Evolutionary conservation across 2,113 vertebrate species (phyloP), one percentile per base, ranked within the genome.

Genomic region (human (Homo sapiens)): DNA sequence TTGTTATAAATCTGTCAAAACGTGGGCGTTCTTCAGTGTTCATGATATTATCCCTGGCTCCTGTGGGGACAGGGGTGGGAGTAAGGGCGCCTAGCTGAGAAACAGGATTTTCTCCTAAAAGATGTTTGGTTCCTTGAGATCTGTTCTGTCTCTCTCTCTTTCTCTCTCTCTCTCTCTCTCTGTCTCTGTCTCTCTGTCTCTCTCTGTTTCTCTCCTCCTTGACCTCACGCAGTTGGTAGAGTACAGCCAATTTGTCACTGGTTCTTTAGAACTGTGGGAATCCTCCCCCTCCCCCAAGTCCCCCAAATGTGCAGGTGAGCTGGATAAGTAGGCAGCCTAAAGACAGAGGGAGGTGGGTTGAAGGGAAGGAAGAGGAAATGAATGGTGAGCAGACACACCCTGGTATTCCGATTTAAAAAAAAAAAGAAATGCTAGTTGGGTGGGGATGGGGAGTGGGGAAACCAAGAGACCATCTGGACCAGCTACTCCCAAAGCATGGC

Each of bases 61-160:
- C 89, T 52, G 35, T 0, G 0, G 45, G 79, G 48, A 55, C 52
- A 57, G n/a, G 35, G 40, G 10, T 92, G 50, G 50, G 95, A 50
- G 35, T 0, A 32, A 89, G 32, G 80, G 8, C 27, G 52, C 59
- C 48, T 45, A 0, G 8, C 50, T 66, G 89, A 95, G 83, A 61
- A 79, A 76, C 70, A 92, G 93, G 83, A 52, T 2, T 97, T 98
- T 95, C 93, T 66, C 32, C 94, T 90, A 94, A 97, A 94, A 97
- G 0, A 0, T 82, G 9, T 93, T 93, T 64, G 72, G 75, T 90
- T 96, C 35, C 22, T 75, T 40, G 43, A 30, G 7, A 84, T 72
- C 32, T 80, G 11, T 18, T 35, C 17, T n/a, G 5, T 84, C 38
- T 10, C 2, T 22, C 22, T 48, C 4, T 8, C n/a, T 38, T 1